Percentiles rank a stretch among this genome's conserved stretches.
phyloP scores from a whole-genome alignment of 2,888 invertebrate species.

The Furcula furcula region DNA sequence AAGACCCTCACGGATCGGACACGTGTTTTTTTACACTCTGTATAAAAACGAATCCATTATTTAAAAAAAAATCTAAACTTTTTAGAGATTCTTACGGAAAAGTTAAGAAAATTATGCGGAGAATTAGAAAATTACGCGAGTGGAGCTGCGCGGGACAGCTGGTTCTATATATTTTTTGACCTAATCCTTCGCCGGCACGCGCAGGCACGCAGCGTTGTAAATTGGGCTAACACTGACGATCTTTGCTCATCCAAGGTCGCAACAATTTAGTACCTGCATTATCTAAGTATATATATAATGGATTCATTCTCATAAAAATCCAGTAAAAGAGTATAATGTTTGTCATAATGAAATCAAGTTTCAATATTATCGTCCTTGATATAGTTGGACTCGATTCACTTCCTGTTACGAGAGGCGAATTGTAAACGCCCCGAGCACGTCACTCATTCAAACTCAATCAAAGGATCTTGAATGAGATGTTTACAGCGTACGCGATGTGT shows the following conservation, averaged over 20 bases:
- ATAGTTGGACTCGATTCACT: constrained; percentile 68
- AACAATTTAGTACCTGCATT: constrained; percentile 36
- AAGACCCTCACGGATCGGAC: too few relatives aligned
- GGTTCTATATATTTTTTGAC: too few relatives aligned
- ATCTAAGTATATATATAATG: too few relatives aligned
- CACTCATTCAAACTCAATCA: constrained; percentile 77
- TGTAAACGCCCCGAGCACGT: constrained; percentile 74
- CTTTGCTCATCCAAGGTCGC: constrained; percentile 59
- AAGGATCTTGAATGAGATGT: constrained; percentile 78
- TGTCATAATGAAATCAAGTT: constrained; percentile 50
- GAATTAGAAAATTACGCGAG: too few relatives aligned
- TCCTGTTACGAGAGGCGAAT: constrained; percentile 69
- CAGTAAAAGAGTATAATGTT: too few relatives aligned
- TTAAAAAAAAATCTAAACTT: too few relatives aligned
- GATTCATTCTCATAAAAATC: too few relatives aligned
- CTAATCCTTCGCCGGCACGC: constrained; percentile 63
- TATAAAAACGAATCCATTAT: too few relatives aligned
- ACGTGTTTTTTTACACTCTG: too few relatives aligned
- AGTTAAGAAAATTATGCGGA: too few relatives aligned
- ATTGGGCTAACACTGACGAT: constrained; percentile 70
- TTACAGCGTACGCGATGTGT: constrained; percentile 54
- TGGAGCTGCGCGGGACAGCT: too few relatives aligned
- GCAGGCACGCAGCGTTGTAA: constrained; percentile 57
- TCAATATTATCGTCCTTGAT: constrained; percentile 72
- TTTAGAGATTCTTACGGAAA: too few relatives aligned